A percentile compares a stretch with the other conserved stretches of the same genome.
Conservation (phyloP, 2,797 vertebrate genomes). For the Rhynchonycteris naso region DNA sequence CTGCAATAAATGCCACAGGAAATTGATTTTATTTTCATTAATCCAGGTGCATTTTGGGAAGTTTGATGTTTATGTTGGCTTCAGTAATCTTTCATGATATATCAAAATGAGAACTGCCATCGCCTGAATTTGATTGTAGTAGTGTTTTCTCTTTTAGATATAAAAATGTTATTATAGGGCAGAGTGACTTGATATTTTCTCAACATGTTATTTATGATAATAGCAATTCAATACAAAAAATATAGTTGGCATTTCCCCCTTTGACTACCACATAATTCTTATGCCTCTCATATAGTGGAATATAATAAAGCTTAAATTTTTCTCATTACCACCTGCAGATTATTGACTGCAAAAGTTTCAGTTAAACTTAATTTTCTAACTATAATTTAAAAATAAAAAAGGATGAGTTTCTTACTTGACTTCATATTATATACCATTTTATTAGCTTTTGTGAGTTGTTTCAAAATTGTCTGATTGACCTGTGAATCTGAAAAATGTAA, state of each 20-base stretch:
- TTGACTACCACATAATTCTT: slow-evolving; percentile 34
- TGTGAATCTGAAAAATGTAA: background rate
- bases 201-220: slow-evolving; percentile 30
- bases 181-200: slow-evolving; percentile 56
- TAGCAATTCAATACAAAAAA: background rate
- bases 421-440: slow-evolving; percentile 39
- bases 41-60: background rate
- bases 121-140: slow-evolving; percentile 41
- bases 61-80: slow-evolving; percentile 45
- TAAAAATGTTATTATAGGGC: slow-evolving; percentile 38
- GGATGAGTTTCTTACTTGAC: background rate
- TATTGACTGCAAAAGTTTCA: background rate
- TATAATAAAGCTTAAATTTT: slow-evolving; percentile 31
- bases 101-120: slow-evolving; percentile 45
- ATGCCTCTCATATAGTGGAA: background rate
- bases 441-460: background rate
- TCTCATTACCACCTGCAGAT: background rate
- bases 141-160: slow-evolving; percentile 5
- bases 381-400: no score
- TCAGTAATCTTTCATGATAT: background rate
- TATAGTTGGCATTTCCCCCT: slow-evolving; percentile 49
- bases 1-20: background rate
- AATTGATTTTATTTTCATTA: slow-evolving; percentile 45
- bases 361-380: background rate
- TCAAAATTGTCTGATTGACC: background rate